These are phyloP conservation scores for Vulpes vulpes DNA, from an alignment of 2,113 vertebrate species.

Conservation along the genomic window DNA sequence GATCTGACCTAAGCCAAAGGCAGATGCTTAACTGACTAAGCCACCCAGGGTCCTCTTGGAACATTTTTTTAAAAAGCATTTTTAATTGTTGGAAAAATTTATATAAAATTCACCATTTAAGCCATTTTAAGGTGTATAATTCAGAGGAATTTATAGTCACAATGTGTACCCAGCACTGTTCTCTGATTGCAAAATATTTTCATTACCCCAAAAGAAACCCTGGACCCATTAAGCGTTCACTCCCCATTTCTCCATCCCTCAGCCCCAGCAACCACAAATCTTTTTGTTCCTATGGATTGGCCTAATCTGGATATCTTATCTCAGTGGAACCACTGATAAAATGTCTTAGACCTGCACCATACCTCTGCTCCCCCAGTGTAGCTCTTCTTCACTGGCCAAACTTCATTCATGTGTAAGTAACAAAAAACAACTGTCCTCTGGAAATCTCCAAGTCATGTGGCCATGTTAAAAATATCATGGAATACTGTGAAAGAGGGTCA, in stretches of 20 bases:
- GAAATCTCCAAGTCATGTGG: neutral
- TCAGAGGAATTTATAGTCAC: neutral
- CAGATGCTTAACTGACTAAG: too few relatives aligned
- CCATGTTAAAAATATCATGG: neutral
- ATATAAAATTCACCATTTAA: neutral
- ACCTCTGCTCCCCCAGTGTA: neutral
- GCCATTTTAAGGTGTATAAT: neutral
- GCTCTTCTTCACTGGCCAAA: neutral
- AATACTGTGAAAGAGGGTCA: neutral
- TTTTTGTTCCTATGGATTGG: slow-evolving; percentile 6
- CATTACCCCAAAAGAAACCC: neutral
- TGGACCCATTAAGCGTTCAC: neutral
- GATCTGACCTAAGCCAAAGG: too few relatives aligned
- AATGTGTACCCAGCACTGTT: neutral
- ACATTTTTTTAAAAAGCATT: neutral
- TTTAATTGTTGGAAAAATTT: neutral
- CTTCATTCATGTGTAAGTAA: neutral
- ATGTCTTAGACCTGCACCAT: neutral
- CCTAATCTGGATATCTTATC: neutral
- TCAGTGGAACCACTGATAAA: neutral
- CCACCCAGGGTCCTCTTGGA: neutral
- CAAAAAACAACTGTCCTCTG: neutral
- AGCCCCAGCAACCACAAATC: neutral
- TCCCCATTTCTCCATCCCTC: neutral
- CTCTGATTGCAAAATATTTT: neutral